Evolutionary conservation across 2,113 vertebrate species (phyloP), one percentile per base, ranked within the genome.

Genomic region (Embiotoca jacksoni): DNA sequence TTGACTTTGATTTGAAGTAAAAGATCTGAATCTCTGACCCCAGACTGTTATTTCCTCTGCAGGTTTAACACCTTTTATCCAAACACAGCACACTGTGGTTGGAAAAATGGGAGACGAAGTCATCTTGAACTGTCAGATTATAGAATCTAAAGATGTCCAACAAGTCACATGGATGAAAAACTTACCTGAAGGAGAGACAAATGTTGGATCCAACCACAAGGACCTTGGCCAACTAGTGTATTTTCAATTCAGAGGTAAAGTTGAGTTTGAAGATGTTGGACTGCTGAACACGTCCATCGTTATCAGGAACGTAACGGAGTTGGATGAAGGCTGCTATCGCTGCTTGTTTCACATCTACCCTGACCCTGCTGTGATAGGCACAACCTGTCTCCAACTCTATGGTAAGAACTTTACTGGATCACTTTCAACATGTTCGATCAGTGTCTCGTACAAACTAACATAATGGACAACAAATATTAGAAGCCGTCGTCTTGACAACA

Each of bases 101-200:
- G 78, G 66, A 39, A 39, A 30, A 14, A 37, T 61, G 3, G 86
- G 89, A 74, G 63, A 72, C 0, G 52, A 85, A 0, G 85, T 67
- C 8, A 2, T 0, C 3, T n/a, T 92, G 0, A 73, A 3, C 35
- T 92, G 90, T 61, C 58, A 52, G 16, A 56, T 89, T 4, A 31
- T 23, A 14, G 1, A 61, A 3, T 1, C 32, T 5, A 74, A 61
- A 49, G 35, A 83, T 0, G 75, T 89, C 2, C 1, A 50, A 7
- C 83, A 85, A 3, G 82, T 92, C 4, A 63, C 82, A 0, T 92
- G 91, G 91, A 69, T 81, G 73, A 90, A 86, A 11, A 0, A 49
- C 2, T 37, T 6, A 5, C 5, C 3, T 2, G 4, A 6, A 2
- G 13, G 2, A 2, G 0, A 11, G 6, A 7, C 7, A 4, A 71